Percentiles rank a stretch among this genome's conserved stretches.
These are phyloP conservation scores for Drosophila sp. DNA, from an alignment of 1,140 invertebrate genomes.

Conservation along the genomic window DNA sequence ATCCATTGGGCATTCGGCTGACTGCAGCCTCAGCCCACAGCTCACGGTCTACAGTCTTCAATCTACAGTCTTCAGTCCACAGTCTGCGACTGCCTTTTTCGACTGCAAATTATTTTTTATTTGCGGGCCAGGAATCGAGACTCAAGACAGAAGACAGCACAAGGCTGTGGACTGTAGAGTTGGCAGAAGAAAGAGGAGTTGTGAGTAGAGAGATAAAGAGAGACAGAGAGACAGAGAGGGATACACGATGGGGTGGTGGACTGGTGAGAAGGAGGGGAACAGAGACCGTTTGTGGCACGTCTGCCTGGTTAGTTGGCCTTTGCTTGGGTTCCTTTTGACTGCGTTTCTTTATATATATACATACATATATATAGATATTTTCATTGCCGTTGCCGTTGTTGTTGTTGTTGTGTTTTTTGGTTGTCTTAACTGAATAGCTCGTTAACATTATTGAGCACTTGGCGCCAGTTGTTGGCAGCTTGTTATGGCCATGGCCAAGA, in stretches of 20 bases:
- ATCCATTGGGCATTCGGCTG: slow-evolving; percentile 9
- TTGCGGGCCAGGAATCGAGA: slow-evolving; percentile 51
- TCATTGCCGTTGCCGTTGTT: slow-evolving; percentile 19
- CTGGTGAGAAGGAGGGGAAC: not conserved
- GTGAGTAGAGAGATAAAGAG: too few species aligned
- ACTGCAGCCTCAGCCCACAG: slow-evolving; percentile 6
- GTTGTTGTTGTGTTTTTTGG: slow-evolving; percentile 52
- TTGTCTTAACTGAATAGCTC: slow-evolving; percentile 84
- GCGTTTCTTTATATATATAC: slow-evolving; percentile 33
- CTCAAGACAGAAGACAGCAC: not conserved
- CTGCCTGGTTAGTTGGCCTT: slow-evolving; percentile 62
- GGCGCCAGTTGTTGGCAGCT: slow-evolving; percentile 84
- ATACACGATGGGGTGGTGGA: not conserved
- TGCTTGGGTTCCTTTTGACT: slow-evolving; percentile 36
- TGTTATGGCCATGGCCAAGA: slow-evolving; percentile 74
- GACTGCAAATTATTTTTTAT: slow-evolving; percentile 83
- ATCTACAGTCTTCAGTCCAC: slow-evolving; percentile 24
- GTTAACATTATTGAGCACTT: slow-evolving; percentile 84
- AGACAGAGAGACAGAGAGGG: not conserved
- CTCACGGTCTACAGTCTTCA: not conserved
- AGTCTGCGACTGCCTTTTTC: slow-evolving; percentile 58
- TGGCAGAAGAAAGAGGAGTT: too few species aligned
- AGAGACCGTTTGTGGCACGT: slow-evolving; percentile 61
- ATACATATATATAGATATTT: too few species aligned
- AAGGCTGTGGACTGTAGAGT: not conserved